Evolutionary conservation across 2,797 vertebrate species (phyloP), one percentile per base, ranked within the genome.

Genomic region (Lindbergichthys nudifrons): DNA sequence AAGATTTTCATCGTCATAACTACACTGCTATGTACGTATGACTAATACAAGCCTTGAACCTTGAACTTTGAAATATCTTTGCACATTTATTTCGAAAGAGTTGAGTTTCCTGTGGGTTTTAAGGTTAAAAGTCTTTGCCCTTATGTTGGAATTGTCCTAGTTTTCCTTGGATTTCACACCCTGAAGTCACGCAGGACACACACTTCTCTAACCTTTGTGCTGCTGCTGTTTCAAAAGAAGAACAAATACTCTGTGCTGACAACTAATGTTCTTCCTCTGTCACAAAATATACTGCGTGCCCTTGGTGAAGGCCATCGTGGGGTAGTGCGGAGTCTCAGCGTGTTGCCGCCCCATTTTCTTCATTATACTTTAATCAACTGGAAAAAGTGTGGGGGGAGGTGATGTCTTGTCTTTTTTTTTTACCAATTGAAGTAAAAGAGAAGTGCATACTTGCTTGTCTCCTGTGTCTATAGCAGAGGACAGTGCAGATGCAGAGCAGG

Each of bases 301-400:
- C 88, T 92, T 90, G 91, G 59, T 85, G 78, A 82, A 88, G 87
- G 84, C 74, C 84, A 70, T 77, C 46, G 7, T 9, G 47, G 79
- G 83, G 81, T 71, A 77, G 72, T 78, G 80, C 48, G 13, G 32
- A 82, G 81, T 66, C 85, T 79, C 88, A 79, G 83, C 46, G 36
- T 70, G 79, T 70, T 74, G 82, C 81, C 63, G 30, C 81, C 32
- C 83, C 19, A 72, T 79, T 81, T 77, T 84, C 86, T 87, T 91
- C 77, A 87, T 92, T 89, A 90, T 80, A 75, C 73, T 90, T 90
- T 91, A 90, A 91, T 91, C 86, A 89, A 85, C 76, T 77, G 70
- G 30, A 5, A 65, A 73, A 70, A 54, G 53, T 54, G 64, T 18
- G 11, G 66, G 10, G 53, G 46, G 50, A 15, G 65, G 70, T 11